A percentile compares a stretch with the other conserved stretches of the same genome.
Conservation (phyloP, 2,113 vertebrate species). For the Toxostoma redivivum region DNA sequence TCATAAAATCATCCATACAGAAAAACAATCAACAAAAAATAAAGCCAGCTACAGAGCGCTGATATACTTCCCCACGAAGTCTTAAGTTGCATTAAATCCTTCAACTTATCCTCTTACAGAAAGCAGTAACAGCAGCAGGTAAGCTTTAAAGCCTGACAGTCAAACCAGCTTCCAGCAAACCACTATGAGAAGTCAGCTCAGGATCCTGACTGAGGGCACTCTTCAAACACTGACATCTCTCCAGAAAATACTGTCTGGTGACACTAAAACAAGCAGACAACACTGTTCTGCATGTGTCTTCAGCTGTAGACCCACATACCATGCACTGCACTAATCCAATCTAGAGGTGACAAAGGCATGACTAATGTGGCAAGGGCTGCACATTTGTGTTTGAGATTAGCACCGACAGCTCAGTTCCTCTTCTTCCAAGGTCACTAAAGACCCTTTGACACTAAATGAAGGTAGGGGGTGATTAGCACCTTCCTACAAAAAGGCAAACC, state of each 20-base stretch:
- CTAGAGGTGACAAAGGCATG: constrained; percentile 30
- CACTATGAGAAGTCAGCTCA: neutral
- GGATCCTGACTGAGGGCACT: neutral
- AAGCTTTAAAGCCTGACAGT: neutral
- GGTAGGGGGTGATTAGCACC: neutral
- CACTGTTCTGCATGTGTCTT: neutral
- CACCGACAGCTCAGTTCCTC: neutral
- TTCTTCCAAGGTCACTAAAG: constrained; percentile 18
- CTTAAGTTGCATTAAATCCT: neutral
- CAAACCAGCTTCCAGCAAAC: neutral
- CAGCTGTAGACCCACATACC: neutral
- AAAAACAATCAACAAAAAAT: neutral
- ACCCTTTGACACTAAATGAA: neutral
- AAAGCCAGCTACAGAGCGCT: neutral
- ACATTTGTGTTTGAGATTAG: constrained; percentile 9
- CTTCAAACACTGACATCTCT: neutral
- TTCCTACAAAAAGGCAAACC: neutral
- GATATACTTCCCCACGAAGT: neutral
- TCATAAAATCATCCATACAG: neutral
- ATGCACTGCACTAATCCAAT: neutral
- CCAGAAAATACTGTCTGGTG: neutral
- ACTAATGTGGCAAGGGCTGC: neutral
- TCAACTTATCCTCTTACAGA: neutral
- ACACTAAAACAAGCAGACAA: constrained; percentile 20
- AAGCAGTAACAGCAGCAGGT: neutral